Evolutionary conservation across 2,888 invertebrate genomes (phyloP).

Genomic region (Drosophila koepferae): DNA sequence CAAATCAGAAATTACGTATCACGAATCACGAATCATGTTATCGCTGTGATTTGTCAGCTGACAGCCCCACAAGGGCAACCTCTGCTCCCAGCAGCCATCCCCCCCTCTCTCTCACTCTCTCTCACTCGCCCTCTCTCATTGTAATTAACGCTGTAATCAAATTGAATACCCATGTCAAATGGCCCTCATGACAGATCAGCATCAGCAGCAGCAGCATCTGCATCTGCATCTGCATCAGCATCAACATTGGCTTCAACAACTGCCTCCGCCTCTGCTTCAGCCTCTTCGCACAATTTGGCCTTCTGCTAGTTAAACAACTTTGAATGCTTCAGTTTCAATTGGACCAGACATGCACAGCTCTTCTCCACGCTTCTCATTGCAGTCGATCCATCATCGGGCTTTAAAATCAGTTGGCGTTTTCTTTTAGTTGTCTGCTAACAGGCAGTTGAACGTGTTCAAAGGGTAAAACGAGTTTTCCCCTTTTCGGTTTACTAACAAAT

Average conservation of each 20-base stretch:
- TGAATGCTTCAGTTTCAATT: slow-evolving; percentile 52
- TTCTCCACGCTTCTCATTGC: slow-evolving; percentile 27
- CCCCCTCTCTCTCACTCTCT: background rate
- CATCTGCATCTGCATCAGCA: slow-evolving; percentile 31
- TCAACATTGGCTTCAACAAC: slow-evolving; percentile 26
- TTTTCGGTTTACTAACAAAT: slow-evolving; percentile 24
- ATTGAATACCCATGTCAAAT: slow-evolving; percentile 65
- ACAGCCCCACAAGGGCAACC: slow-evolving; percentile 28
- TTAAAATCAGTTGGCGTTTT: slow-evolving; percentile 48
- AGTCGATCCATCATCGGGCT: slow-evolving; percentile 59
- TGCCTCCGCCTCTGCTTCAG: slow-evolving; percentile 13
- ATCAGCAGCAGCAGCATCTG: slow-evolving; percentile 43
- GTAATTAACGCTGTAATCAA: slow-evolving; percentile 80
- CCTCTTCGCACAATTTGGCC: slow-evolving; percentile 65
- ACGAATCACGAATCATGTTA: slow-evolving; percentile 77
- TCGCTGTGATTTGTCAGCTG: slow-evolving; percentile 68
- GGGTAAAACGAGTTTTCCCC: slow-evolving; percentile 28
- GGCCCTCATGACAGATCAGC: slow-evolving; percentile 72
- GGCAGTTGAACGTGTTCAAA: background rate
- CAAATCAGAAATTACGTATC: slow-evolving; percentile 54
- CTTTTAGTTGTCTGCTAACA: slow-evolving; percentile 19
- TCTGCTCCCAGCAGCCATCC: background rate
- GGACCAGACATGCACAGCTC: slow-evolving; percentile 43
- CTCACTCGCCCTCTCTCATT: slow-evolving; percentile 25
- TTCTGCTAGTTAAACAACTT: slow-evolving; percentile 55